Percentiles rank a stretch among this genome's conserved stretches.
These are phyloP conservation scores for Branchipolynoe longqiensis DNA, from an alignment of 2,888 invertebrate genomes.

Conservation along the genomic window DNA sequence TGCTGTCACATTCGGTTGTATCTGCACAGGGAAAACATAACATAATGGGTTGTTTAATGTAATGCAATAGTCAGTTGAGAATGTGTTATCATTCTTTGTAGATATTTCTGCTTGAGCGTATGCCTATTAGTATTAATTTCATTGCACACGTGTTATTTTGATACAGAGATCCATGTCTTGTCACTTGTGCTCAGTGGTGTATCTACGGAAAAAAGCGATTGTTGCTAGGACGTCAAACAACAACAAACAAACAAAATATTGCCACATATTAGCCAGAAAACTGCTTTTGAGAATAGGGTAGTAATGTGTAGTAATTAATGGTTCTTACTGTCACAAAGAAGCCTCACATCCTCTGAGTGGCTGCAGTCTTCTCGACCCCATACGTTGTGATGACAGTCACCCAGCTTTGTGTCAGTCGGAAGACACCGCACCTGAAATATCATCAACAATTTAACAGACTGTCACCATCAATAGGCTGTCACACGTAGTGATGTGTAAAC, in stretches of 20 bases:
- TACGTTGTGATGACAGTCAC: constrained; percentile 67
- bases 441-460: too few relatives aligned
- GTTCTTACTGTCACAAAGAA: constrained; percentile 57
- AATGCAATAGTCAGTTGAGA: background rate
- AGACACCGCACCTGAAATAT: constrained; percentile 70
- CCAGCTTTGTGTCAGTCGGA: constrained; percentile 67
- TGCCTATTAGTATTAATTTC: background rate
- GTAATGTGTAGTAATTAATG: background rate
- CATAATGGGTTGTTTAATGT: background rate
- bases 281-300: background rate
- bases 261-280: too few relatives aligned
- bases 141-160: background rate
- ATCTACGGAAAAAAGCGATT: too few relatives aligned
- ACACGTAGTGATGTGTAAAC: too few relatives aligned
- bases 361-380: constrained; percentile 71
- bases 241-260: too few relatives aligned
- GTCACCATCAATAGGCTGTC: too few relatives aligned
- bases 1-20: constrained; percentile 24
- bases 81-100: background rate
- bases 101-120: background rate
- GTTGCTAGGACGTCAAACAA: too few relatives aligned
- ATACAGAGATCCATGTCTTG: too few relatives aligned
- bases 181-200: too few relatives aligned
- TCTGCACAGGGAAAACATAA: background rate
- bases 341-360: constrained; percentile 70